Percentiles rank a stretch among this genome's conserved stretches.
Evolutionary conservation across 2,113 vertebrate species (phyloP).

Genomic region (Pelusios castaneus): DNA sequence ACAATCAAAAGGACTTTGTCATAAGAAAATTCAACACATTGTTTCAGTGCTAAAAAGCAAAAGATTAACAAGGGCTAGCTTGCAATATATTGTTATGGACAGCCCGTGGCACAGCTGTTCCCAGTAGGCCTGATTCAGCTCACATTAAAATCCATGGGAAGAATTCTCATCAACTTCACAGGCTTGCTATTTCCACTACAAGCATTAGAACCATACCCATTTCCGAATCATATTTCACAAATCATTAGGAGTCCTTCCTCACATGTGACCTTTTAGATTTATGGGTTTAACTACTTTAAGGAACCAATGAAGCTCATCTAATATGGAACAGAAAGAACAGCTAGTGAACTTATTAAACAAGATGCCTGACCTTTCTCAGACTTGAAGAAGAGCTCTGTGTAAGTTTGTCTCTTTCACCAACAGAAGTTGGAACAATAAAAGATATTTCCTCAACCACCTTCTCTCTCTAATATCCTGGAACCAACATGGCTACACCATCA

Average conservation of each 20-base stretch:
- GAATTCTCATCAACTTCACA: neutral
- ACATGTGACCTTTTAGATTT: neutral
- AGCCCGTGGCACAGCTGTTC: neutral
- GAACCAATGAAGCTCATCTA: neutral
- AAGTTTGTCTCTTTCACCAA: neutral
- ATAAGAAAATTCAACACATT: too few species aligned
- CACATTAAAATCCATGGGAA: neutral
- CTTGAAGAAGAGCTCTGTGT: neutral
- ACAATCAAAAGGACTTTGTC: too few species aligned
- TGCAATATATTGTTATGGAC: neutral
- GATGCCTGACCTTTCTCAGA: neutral
- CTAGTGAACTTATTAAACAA: neutral
- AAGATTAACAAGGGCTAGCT: too few species aligned
- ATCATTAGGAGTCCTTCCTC: neutral
- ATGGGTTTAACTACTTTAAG: neutral
- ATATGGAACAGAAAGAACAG: neutral
- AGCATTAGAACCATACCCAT: neutral
- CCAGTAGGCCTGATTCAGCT: neutral
- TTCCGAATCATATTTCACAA: neutral
- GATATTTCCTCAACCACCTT: neutral
- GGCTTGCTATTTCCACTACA: neutral
- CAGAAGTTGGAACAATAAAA: neutral
- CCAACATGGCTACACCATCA: neutral
- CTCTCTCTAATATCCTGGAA: neutral
- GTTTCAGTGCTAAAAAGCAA: too few species aligned